phyloP scores from a whole-genome alignment of 2,113 vertebrate genomes.

The Taurulus bubalis region DNA sequence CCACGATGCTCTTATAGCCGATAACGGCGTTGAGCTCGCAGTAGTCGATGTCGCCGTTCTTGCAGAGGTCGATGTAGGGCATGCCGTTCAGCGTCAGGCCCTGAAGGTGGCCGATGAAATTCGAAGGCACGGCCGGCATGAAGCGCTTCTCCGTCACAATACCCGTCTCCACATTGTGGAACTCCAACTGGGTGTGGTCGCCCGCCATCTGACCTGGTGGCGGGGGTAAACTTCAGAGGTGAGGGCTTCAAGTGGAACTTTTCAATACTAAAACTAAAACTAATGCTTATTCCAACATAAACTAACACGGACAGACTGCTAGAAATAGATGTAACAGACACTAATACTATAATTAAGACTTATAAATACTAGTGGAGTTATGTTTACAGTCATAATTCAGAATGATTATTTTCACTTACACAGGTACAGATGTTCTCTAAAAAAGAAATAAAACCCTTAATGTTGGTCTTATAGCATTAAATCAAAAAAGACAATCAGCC shows the following conservation, averaged over 20 bases:
- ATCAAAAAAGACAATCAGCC: not conserved
- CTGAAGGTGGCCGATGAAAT: conserved; percentile 99
- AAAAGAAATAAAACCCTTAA: conserved; percentile 28
- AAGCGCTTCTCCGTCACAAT: conserved; percentile 98
- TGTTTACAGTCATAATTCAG: conserved; percentile 8
- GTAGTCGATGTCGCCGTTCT: conserved; percentile 99
- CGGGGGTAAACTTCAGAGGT: conserved; percentile 67
- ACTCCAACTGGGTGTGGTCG: conserved; percentile 97
- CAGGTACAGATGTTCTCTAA: conserved; percentile 43
- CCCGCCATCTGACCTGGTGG: conserved; percentile 96
- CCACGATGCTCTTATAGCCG: conserved; percentile 98
- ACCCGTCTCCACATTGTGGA: conserved; percentile 99
- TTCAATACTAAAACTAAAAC: conserved; percentile 13
- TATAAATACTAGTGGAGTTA: not conserved
- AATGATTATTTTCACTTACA: conserved; percentile 34
- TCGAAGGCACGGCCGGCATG: conserved; percentile 96
- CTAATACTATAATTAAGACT: not conserved
- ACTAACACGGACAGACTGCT: conserved; percentile 3
- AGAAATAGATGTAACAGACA: not conserved
- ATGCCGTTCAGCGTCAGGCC: conserved; percentile 98
- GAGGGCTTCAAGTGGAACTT: conserved; percentile 52
- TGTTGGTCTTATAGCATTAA: conserved; percentile 2
- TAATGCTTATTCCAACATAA: not conserved
- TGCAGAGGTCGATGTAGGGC: conserved; percentile 99
- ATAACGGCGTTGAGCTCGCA: conserved; percentile 99